Evolutionary conservation across 2,888 invertebrate genomes (phyloP), one percentile per base, ranked within the genome.

Genomic region (Furcula furcula): DNA sequence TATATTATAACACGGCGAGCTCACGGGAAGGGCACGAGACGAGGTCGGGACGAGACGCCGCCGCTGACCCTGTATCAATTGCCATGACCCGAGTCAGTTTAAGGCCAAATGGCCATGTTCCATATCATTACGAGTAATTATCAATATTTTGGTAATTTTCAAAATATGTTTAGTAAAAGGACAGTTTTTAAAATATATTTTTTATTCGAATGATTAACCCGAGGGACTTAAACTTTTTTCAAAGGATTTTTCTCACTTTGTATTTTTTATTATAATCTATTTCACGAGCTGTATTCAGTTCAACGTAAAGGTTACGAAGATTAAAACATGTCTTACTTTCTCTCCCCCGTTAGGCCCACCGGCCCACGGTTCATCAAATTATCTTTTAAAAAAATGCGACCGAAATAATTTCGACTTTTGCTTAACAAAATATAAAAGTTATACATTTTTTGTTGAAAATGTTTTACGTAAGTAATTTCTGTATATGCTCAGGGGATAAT

Each of bases 311-410:
- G 16, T 20, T 23, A 9, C 25, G 13, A 25, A 31, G 40, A 36
- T 21, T 29, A 32, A 34, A 34, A 30, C 18, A 23, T 30, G 26
- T 21, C 31, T 38, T 32, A 48, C 30, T 32, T 32, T 30, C 25
- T 7, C 22, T 14, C 29, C 31, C 36, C 36, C 25, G 21, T 31
- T 39, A 48, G 33, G 27, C 15, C 15, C 9, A 26, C 31, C 36
- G 28, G n/a, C n/a, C 32, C 25, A 11, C 29, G 22, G 21, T 38
- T 53, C 36, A 53, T 43, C 38, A 39, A 53, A 36, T 49, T 47
- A 33, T 23, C 4, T 53, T 41, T 46, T 38, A 36, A 29, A 26
- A 31, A 18, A 35, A 21, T 12, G 16, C 27, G 26, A 18, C 19
- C 21, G 23, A 28, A 37, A 39, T 39, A 36, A 43, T 36, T 29